Conservation (phyloP, 2,888 invertebrate species). For the Steromphala cineraria region DNA sequence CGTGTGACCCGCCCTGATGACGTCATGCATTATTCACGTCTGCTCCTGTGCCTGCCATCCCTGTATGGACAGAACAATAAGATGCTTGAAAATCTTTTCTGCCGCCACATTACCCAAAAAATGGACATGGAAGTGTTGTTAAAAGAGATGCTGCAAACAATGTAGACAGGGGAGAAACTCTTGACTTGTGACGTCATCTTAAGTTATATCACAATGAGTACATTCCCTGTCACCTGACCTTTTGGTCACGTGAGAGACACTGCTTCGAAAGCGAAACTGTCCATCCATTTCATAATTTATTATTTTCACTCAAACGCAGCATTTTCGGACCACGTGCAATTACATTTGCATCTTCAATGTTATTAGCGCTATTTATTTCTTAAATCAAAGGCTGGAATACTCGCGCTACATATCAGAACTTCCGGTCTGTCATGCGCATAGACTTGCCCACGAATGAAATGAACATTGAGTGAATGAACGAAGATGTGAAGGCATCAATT, state of each 20-base stretch:
- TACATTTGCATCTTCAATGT: constrained; percentile 2
- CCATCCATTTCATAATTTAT: constrained; percentile 10
- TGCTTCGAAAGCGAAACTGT: constrained; percentile 14
- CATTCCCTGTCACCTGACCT: constrained; percentile 7
- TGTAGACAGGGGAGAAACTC: constrained; percentile 31
- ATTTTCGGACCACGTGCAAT: constrained; percentile 19
- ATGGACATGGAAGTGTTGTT: constrained; percentile 68
- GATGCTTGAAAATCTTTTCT: constrained; percentile 71
- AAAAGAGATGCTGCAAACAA: constrained; percentile 66
- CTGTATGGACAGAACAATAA: constrained; percentile 70
- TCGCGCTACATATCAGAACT: no score
- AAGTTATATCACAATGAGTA: not conserved
- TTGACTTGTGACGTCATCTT: not conserved
- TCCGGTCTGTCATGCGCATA: not conserved
- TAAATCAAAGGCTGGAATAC: no score
- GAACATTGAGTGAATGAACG: no score
- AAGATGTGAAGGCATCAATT: no score
- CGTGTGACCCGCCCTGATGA: constrained; percentile 59
- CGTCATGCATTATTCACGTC: constrained; percentile 70
- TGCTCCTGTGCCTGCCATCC: constrained; percentile 70
- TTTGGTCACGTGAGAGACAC: constrained; percentile 4
- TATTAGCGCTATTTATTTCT: not conserved
- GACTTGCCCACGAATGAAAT: not conserved
- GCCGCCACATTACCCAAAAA: constrained; percentile 64
- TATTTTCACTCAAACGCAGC: constrained; percentile 13